Evolutionary conservation across 2,113 vertebrate genomes (phyloP).

Genomic region (Neolamprologus longior): DNA sequence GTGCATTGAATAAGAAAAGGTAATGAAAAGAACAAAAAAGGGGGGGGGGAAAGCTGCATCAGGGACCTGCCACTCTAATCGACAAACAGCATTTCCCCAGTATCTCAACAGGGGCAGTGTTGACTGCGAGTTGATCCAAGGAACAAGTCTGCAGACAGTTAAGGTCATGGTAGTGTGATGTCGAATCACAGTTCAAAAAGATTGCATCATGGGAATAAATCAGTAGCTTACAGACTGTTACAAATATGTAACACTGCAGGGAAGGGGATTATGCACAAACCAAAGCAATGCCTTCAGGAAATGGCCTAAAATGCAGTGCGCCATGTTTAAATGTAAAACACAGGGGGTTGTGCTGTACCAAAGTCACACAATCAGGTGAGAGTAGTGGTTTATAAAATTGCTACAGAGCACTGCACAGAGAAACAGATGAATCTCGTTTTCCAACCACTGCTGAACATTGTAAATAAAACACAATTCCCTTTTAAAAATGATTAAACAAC

Average conservation of each 20-base stretch:
- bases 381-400: constrained; percentile 20
- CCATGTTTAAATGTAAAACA: constrained; percentile 32
- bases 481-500: constrained; percentile 46
- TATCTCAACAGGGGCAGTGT: constrained; percentile 58
- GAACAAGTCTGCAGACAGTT: constrained; percentile 25
- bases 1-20: constrained; percentile 50
- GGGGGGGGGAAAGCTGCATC: not conserved
- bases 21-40: constrained; percentile 47
- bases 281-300: constrained; percentile 15
- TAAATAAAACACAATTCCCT: constrained; percentile 17
- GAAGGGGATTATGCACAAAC: constrained; percentile 23
- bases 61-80: constrained; percentile 43
- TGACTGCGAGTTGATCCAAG: constrained; percentile 34
- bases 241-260: constrained; percentile 35
- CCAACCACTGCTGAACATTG: constrained; percentile 11
- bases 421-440: constrained; percentile 19
- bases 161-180: constrained; percentile 32
- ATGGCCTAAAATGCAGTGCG: not conserved
- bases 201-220: constrained; percentile 46
- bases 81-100: constrained; percentile 61
- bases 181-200: constrained; percentile 36
- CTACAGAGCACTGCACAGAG: not conserved
- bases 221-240: constrained; percentile 28
- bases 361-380: constrained; percentile 28
- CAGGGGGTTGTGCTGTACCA: not conserved